phyloP scores from a whole-genome alignment of 2,113 vertebrate genomes.

The Bolborhynchus lineola region DNA sequence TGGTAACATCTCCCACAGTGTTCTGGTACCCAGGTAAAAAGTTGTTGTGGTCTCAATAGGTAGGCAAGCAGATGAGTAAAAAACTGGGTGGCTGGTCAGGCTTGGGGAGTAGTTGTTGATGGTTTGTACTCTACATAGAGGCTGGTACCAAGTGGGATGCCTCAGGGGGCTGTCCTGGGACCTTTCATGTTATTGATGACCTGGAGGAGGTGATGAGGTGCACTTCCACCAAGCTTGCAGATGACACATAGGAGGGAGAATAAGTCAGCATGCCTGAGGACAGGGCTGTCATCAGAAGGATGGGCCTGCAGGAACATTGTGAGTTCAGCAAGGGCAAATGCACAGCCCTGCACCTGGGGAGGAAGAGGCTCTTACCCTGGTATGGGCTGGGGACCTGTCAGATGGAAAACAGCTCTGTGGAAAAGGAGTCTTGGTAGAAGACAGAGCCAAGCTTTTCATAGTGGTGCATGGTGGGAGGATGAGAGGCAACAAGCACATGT shows the following conservation, averaged over 20 bases:
- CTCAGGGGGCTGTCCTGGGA: neutral
- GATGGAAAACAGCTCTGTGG: neutral
- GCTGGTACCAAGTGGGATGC: neutral
- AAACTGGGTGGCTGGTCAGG: neutral
- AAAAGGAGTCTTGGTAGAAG: neutral
- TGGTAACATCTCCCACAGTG: fast-evolving
- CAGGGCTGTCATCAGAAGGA: neutral
- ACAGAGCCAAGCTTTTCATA: neutral
- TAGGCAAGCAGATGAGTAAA: neutral
- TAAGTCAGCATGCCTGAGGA: neutral
- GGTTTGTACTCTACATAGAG: neutral
- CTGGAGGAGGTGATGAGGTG: neutral
- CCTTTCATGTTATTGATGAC: neutral
- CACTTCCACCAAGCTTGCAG: neutral
- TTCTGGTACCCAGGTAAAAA: neutral
- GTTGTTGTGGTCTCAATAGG: neutral
- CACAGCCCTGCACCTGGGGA: neutral
- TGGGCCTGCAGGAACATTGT: neutral
- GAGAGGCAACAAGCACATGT: neutral
- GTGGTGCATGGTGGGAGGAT: neutral
- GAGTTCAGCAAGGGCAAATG: neutral
- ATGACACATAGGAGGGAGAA: neutral
- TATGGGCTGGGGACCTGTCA: neutral
- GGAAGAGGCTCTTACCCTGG: neutral
- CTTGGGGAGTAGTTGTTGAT: neutral